Evolutionary conservation across 2,888 invertebrate genomes (phyloP).

Genomic region (Neuroscelio doddi): DNA sequence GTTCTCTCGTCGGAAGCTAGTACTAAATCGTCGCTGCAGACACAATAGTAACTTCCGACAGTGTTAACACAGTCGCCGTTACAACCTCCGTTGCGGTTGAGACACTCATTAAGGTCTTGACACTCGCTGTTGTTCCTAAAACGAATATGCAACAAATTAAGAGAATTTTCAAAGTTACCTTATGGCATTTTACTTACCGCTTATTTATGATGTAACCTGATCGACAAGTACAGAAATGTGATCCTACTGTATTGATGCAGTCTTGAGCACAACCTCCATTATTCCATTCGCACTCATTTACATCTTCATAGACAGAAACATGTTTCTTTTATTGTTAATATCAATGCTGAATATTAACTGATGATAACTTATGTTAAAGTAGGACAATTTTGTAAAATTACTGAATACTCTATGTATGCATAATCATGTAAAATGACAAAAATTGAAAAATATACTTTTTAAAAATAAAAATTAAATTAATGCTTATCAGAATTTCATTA

Average conservation of each 20-base stretch:
- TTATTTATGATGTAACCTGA: constrained; percentile 56
- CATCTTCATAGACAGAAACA: constrained; percentile 54
- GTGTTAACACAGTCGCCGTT: constrained; percentile 70
- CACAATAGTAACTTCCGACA: constrained; percentile 67
- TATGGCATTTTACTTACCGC: constrained; percentile 51
- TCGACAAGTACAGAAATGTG: constrained; percentile 65
- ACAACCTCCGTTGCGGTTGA: constrained; percentile 67
- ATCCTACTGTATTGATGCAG: constrained; percentile 69
- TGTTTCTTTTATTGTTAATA: constrained; percentile 11
- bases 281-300: constrained; percentile 68
- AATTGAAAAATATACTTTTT: background rate
- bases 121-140: constrained; percentile 64
- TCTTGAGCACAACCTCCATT: constrained; percentile 68
- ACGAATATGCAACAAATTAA: constrained; percentile 7
- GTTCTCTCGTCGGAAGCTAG: constrained; percentile 66
- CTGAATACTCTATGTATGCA: background rate
- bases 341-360: no score
- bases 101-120: constrained; percentile 69
- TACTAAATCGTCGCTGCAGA: constrained; percentile 64
- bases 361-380: no score
- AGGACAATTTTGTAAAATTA: no score
- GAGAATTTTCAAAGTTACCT: constrained; percentile 21
- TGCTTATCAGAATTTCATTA: background rate
- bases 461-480: background rate
- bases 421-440: background rate